Evolutionary conservation across 1,140 invertebrate genomes (phyloP).

Genomic region (Leptonema lineaticorne): DNA sequence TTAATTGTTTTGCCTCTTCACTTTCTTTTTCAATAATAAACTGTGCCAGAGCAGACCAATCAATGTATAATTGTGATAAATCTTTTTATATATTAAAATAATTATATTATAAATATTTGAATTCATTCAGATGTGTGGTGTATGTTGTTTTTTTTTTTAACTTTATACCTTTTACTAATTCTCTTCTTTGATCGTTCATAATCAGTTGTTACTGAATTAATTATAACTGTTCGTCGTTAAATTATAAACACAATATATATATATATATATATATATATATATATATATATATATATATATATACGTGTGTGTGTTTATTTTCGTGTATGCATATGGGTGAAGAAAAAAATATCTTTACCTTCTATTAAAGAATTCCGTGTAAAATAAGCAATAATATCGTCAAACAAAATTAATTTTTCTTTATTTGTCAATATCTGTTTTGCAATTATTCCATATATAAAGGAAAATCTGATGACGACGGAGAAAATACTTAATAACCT

Average conservation of each 20-base stretch:
- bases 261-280: neutral
- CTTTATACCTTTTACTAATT: neutral
- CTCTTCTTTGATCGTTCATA: neutral
- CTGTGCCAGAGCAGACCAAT: slow-evolving; percentile 15
- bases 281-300: neutral
- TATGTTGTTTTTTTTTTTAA: neutral
- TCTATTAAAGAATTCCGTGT: no score
- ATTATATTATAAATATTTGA: slow-evolving; percentile 2
- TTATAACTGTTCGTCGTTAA: neutral
- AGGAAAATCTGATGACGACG: no score
- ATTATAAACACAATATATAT: neutral
- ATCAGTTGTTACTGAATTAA: no score
- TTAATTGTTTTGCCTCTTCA: neutral
- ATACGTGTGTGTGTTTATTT: no score
- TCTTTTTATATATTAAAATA: slow-evolving; percentile 16
- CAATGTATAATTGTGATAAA: slow-evolving; percentile 17
- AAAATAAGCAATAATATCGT: no score
- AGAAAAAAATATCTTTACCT: no score
- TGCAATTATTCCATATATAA: no score
- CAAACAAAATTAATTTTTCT: no score
- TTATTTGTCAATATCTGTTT: no score
- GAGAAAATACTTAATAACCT: no score
- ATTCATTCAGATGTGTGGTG: neutral
- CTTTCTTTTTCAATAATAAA: neutral
- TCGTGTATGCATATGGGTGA: no score